Evolutionary conservation across 92 coral and sea anemone genomes (phyloP).

Genomic region (Epizoanthus illoricatus): DNA sequence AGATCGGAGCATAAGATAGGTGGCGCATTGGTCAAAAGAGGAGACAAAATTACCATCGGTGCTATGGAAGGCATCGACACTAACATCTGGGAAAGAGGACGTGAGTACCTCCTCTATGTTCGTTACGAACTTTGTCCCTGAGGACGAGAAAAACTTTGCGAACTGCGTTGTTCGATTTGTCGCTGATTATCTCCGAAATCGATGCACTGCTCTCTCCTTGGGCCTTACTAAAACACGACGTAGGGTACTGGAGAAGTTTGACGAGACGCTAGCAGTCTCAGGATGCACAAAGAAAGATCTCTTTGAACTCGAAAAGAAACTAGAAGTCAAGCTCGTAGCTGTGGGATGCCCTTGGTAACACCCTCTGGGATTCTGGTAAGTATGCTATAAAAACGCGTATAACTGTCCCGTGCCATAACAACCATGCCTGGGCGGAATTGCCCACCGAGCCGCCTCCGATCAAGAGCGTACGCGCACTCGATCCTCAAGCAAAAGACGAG

Average conservation of each 20-base stretch:
- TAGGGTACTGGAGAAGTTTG: background rate
- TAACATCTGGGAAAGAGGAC: background rate
- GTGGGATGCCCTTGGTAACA: conserved; percentile 16
- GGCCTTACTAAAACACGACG: background rate
- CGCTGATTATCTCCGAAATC: conserved; percentile 31
- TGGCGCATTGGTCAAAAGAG: background rate
- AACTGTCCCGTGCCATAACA: conserved; percentile 26
- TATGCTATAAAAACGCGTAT: conserved; percentile 13
- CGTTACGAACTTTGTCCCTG: conserved; percentile 18
- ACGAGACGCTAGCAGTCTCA: conserved; percentile 2
- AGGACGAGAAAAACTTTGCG: background rate
- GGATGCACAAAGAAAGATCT: background rate
- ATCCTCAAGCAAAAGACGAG: conserved; percentile 25
- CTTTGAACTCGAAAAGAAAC: background rate
- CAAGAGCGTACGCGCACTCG: conserved; percentile 15
- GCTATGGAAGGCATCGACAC: background rate
- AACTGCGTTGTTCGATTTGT: background rate
- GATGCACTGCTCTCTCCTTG: conserved; percentile 25
- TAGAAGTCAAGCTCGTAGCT: conserved; percentile 14
- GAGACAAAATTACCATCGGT: conserved; percentile 8
- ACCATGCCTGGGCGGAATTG: background rate
- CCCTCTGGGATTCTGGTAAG: conserved; percentile 25
- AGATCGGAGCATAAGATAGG: conserved; percentile 21
- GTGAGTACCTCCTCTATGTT: conserved; percentile 12
- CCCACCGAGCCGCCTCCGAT: conserved; percentile 29